Conservation (phyloP, 1,140 invertebrate species). For the Drosophila azteca region DNA sequence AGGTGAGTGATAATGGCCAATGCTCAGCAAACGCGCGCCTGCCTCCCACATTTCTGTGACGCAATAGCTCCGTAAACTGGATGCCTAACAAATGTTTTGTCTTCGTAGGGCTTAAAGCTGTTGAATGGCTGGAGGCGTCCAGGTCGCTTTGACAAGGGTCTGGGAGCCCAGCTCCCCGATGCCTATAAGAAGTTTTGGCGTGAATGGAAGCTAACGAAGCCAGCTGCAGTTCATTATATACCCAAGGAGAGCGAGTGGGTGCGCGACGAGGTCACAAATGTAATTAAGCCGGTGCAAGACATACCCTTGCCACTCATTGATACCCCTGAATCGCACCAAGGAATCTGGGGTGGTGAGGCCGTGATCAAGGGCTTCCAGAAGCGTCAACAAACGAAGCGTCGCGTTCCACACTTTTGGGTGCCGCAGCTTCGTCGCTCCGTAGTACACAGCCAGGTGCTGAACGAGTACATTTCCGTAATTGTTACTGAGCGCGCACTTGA, state of each 20-base stretch:
- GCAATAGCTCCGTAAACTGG: slow-evolving; percentile 51
- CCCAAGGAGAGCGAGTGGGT: slow-evolving; percentile 90
- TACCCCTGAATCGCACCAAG: slow-evolving; percentile 91
- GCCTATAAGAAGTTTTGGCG: slow-evolving; percentile 95
- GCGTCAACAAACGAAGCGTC: slow-evolving; percentile 85
- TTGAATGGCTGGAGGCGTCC: slow-evolving; percentile 84
- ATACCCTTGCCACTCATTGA: slow-evolving; percentile 90
- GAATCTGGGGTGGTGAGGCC: slow-evolving; percentile 98
- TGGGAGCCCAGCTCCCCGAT: slow-evolving; percentile 89
- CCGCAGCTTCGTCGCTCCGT: slow-evolving; percentile 91
- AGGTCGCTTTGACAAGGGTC: slow-evolving; percentile 86
- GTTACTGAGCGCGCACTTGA: slow-evolving; percentile 92
- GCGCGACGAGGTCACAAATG: slow-evolving; percentile 88
- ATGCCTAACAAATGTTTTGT: slow-evolving; percentile 22
- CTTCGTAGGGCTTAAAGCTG: slow-evolving; percentile 68
- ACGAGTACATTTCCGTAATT: slow-evolving; percentile 91
- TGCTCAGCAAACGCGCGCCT: neutral
- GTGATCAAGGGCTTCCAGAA: slow-evolving; percentile 95
- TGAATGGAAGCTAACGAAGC: slow-evolving; percentile 91
- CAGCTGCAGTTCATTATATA: slow-evolving; percentile 93
- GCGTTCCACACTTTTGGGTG: slow-evolving; percentile 93
- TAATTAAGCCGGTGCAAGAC: slow-evolving; percentile 90
- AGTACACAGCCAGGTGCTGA: slow-evolving; percentile 97
- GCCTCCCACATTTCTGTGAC: slow-evolving; percentile 54
- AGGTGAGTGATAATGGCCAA: slow-evolving; percentile 38